Percentiles rank a stretch among this genome's conserved stretches.
These are phyloP conservation scores for Scomber scombrus DNA, from an alignment of 2,113 vertebrate genomes.

Conservation along the genomic window DNA sequence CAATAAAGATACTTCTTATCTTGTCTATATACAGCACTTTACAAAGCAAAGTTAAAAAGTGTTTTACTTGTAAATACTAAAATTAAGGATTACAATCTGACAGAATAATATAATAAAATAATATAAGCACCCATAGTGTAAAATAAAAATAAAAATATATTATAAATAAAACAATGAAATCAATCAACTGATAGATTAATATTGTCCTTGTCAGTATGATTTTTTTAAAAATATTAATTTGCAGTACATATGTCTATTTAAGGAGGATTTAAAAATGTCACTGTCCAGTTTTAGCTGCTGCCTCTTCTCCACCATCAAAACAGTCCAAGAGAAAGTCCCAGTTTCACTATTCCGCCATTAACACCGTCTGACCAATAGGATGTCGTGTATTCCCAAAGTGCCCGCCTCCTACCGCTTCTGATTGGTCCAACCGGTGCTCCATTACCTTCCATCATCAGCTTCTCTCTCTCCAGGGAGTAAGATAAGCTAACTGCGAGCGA, in stretches of 20 bases:
- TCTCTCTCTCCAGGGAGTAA: constrained; percentile 45
- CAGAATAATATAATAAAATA: too few relatives aligned
- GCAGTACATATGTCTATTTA: not conserved
- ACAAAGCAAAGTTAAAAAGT: too few relatives aligned
- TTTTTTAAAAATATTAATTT: not conserved
- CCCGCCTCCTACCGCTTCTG: constrained; percentile 58
- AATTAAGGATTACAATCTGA: too few relatives aligned
- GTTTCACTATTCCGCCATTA: constrained; percentile 39
- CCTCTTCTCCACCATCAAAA: not conserved
- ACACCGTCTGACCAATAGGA: constrained; percentile 53
- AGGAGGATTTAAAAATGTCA: not conserved
- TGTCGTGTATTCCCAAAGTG: not conserved
- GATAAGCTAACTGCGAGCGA: constrained; percentile 45
- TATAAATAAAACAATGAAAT: too few relatives aligned
- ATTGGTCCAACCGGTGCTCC: constrained; percentile 60
- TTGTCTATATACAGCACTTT: too few relatives aligned
- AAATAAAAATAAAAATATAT: too few relatives aligned
- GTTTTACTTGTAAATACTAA: too few relatives aligned
- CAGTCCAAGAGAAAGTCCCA: constrained; percentile 14
- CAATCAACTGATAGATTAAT: not conserved
- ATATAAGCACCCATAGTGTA: too few relatives aligned
- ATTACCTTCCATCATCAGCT: constrained; percentile 69
- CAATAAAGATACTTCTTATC: too few relatives aligned
- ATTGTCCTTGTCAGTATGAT: not conserved
- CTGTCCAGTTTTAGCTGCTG: not conserved